Percentiles rank a stretch among this genome's conserved stretches.
These are phyloP conservation scores for Cyphomyrus discorhynchus DNA, from an alignment of 2,113 vertebrate species.

Conservation along the genomic window DNA sequence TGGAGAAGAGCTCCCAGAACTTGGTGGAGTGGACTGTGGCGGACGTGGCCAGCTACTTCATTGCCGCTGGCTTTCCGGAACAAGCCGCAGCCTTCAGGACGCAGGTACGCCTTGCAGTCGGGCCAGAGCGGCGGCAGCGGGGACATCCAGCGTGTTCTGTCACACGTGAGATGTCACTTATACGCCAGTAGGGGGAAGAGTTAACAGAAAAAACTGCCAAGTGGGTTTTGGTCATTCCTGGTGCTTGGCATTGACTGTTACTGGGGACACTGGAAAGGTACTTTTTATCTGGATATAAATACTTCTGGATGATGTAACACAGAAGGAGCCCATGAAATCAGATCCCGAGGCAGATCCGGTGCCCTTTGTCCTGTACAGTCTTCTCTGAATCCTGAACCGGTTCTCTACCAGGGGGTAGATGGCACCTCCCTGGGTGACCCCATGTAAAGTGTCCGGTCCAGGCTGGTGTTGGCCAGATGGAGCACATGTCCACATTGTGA, in stretches of 20 bases:
- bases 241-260: neutral
- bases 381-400: neutral
- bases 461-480: neutral
- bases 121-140: neutral
- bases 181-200: neutral
- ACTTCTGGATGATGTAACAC: neutral
- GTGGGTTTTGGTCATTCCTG: neutral
- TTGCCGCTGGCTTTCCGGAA: slow-evolving; percentile 72
- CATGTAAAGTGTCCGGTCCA: neutral
- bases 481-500: neutral
- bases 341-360: neutral
- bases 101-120: slow-evolving; percentile 55
- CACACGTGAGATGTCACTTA: neutral
- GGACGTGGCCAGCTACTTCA: slow-evolving; percentile 79
- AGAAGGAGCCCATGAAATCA: neutral
- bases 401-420: neutral
- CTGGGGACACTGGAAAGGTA: neutral
- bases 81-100: slow-evolving; percentile 76
- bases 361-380: neutral
- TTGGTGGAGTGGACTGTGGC: slow-evolving; percentile 75
- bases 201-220: neutral
- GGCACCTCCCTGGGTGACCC: neutral
- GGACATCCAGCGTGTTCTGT: neutral
- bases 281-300: neutral
- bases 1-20: slow-evolving; percentile 54